These are phyloP conservation scores for Podargus strigoides DNA, from an alignment of 2,797 vertebrate genomes.

Conservation along the genomic window DNA sequence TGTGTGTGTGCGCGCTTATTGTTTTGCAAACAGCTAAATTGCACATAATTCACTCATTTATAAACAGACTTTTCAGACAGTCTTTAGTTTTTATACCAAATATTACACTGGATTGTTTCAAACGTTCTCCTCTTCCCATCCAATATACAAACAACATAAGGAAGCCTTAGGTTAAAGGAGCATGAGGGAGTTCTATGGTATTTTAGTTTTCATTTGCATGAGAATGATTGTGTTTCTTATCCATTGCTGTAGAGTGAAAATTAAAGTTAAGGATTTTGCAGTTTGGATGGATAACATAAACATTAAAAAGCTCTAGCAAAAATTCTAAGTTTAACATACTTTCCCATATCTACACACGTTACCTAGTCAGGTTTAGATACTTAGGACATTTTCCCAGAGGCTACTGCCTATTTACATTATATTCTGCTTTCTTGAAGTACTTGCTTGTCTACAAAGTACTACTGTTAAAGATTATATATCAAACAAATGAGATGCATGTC, in stretches of 20 bases:
- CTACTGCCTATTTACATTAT: slow-evolving; percentile 7
- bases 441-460: slow-evolving; percentile 58
- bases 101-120: not conserved
- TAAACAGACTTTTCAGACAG: not conserved
- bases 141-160: not conserved
- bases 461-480: slow-evolving; percentile 57
- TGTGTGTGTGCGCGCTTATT: not conserved
- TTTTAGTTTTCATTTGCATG: not conserved
- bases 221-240: not conserved
- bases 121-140: not conserved
- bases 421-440: slow-evolving; percentile 20
- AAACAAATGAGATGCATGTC: slow-evolving; percentile 63
- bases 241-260: not conserved
- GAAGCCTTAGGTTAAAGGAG: not conserved
- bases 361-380: not conserved
- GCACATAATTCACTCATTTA: not conserved
- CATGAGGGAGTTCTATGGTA: not conserved
- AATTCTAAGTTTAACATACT: not conserved
- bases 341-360: not conserved
- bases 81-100: not conserved
- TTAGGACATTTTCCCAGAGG: slow-evolving; percentile 33
- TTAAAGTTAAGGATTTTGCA: slow-evolving; percentile 15
- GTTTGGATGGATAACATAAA: not conserved
- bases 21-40: not conserved
- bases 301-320: not conserved